Base-by-base conservation (phyloP, 2,113 vertebrate species). In the Macquaria ambigua region DNA sequence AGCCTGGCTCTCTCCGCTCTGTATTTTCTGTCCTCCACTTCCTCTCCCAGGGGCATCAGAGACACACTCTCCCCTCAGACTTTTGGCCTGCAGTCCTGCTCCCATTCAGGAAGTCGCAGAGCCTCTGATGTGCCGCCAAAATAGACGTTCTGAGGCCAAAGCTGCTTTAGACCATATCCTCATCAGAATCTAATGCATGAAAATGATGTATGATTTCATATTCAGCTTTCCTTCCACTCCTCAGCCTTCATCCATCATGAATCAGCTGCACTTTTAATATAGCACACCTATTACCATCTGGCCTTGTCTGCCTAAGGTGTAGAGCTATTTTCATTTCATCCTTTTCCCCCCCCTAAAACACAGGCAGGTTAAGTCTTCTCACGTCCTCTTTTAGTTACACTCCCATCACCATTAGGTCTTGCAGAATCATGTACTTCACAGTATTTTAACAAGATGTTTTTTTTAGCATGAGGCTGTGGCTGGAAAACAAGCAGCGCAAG, bases 121-220 rank as follows among this genome's bases (percentile, higher is more conserved):
- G 71, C 84, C 81, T 95, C 77, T 94, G 88, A 95, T 91, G 90
- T 83, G 56, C 80, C 52, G 93, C 95, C 94, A 95, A 81, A 86
- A 88, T 58, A 23, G 64, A 74, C 79, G 77, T 50, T 81, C n/a
- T 4, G 41, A 83, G 78, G 72, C 80, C 85, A 79, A 66, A 84
- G 50, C 83, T 64, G 79, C 70, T 83, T 79, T 16, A 58, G 64
- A 82, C 61, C 77, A 34, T 69, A 59, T 82, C 69, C 69, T 83
- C 79, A 39, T 84, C 59, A 73, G 78, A 79, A 79, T 85, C 59
- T 62, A 80, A 70, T 56, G 78, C 69, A 64, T 66, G 66, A 28
- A 61, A 81, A 39, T 72, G 68, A 82, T 81, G 62, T 61, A 58
- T 79, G 63, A 72, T 74, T 86, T 79, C 23, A 64, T 28, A 53